Percentiles rank a stretch among this genome's conserved stretches.
phyloP scores from a whole-genome alignment of 2,888 invertebrate genomes.

The Iselma pallidipennis region DNA sequence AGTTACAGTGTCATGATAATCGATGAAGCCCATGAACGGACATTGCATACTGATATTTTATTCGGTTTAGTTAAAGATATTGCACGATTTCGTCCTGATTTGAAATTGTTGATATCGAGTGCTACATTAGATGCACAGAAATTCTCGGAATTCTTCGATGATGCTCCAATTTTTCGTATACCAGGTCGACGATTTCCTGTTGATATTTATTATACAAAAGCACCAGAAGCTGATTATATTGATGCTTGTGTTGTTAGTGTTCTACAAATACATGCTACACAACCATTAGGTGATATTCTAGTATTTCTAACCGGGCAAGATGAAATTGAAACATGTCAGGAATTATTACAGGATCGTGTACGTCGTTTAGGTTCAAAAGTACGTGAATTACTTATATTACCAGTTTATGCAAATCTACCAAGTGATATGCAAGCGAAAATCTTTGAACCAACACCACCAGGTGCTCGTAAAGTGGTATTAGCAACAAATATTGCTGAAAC shows the following conservation, averaged over 20 bases:
- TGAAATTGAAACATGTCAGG: constrained; percentile 89
- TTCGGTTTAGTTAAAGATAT: constrained; percentile 98
- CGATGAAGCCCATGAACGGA: constrained; percentile 99
- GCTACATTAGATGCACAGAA: constrained; percentile 98
- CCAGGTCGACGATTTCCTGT: constrained; percentile 96
- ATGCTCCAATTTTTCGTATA: constrained; percentile 96
- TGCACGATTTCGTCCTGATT: constrained; percentile 82
- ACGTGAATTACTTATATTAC: constrained; percentile 87
- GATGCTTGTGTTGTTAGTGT: constrained; percentile 98
- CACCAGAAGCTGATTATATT: constrained; percentile 98
- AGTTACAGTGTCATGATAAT: constrained; percentile 99
- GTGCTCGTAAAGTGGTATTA: constrained; percentile 94
- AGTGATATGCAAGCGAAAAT: constrained; percentile 99
- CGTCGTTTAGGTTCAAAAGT: constrained; percentile 92
- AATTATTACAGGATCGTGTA: constrained; percentile 87
- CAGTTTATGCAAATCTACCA: constrained; percentile 97
- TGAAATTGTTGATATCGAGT: constrained; percentile 96
- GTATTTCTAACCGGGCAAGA: constrained; percentile 96
- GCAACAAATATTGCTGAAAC: constrained; percentile 99
- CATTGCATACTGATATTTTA: constrained; percentile 96
- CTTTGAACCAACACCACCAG: constrained; percentile 96
- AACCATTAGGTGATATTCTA: constrained; percentile 92
- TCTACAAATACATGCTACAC: constrained; percentile 97
- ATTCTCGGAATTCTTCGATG: constrained; percentile 97
- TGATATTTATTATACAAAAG: constrained; percentile 98